Conservation (phyloP, 2,113 vertebrate genomes). For the Corvus moneduloides region DNA sequence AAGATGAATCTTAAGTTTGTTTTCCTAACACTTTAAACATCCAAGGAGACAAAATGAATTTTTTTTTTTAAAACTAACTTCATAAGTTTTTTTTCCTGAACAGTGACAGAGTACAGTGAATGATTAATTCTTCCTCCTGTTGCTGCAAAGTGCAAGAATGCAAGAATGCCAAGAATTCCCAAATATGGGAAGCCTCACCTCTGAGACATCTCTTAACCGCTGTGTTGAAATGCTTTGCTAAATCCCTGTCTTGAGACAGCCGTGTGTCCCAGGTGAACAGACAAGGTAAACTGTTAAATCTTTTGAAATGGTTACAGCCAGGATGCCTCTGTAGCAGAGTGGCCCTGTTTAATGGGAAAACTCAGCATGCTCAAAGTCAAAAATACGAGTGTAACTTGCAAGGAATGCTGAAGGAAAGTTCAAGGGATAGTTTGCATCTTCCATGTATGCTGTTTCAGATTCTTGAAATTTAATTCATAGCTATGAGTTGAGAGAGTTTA, state of each 20-base stretch:
- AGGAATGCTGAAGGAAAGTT: neutral
- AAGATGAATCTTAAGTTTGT: neutral
- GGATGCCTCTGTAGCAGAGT: neutral
- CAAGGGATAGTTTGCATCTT: constrained; percentile 6
- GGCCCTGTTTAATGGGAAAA: neutral
- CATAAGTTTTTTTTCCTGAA: neutral
- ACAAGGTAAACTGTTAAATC: neutral
- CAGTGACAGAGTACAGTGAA: neutral
- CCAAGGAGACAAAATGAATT: neutral
- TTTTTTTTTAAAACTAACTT: neutral
- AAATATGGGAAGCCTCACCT: neutral
- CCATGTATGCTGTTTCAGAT: constrained; percentile 18
- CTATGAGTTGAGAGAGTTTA: constrained; percentile 10
- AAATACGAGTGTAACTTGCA: neutral
- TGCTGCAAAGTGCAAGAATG: neutral
- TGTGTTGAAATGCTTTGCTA: neutral
- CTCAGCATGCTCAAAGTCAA: neutral
- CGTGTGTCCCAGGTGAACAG: neutral
- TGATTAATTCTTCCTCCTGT: neutral
- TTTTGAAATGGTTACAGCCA: neutral
- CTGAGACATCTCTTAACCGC: neutral
- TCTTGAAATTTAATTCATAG: constrained; percentile 43
- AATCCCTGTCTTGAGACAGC: neutral
- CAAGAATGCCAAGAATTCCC: neutral
- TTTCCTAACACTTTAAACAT: neutral